A percentile compares a stretch with the other conserved stretches of the same genome.
Evolutionary conservation across 2,797 vertebrate genomes (phyloP).

Genomic region (Glyptemys insculpta): DNA sequence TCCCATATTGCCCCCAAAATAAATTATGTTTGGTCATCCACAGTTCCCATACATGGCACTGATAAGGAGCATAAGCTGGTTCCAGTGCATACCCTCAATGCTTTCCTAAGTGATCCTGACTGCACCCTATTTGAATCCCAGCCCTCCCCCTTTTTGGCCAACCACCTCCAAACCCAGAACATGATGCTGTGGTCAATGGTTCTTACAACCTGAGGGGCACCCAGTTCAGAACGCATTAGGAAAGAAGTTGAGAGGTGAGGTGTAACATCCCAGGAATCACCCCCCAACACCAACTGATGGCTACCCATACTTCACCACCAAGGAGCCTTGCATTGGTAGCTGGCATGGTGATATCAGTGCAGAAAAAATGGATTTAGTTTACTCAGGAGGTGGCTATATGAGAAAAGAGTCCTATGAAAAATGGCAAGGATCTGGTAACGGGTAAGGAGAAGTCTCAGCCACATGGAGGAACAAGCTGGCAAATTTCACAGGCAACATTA

Average conservation of each 20-base stretch:
- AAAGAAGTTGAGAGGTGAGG: neutral
- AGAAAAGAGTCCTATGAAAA: neutral
- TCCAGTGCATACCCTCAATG: too few relatives aligned
- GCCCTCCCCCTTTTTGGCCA: too few relatives aligned
- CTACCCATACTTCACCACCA: neutral
- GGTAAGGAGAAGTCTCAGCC: neutral
- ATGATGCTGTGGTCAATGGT: neutral
- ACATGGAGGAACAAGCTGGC: neutral
- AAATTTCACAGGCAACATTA: neutral
- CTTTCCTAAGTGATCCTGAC: too few relatives aligned
- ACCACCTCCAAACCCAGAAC: too few relatives aligned
- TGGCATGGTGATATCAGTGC: neutral
- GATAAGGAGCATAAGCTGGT: too few relatives aligned
- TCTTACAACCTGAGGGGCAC: neutral
- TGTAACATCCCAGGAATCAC: slow-evolving; percentile 11
- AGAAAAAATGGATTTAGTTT: neutral
- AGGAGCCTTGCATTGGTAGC: neutral
- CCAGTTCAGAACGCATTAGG: neutral
- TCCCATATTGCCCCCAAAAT: too few relatives aligned
- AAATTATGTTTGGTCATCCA: too few relatives aligned
- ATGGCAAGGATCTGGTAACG: neutral
- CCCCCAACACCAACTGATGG: neutral
- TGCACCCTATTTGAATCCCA: too few relatives aligned
- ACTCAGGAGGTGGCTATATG: neutral
- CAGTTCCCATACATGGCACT: too few relatives aligned